A percentile compares a stretch with the other conserved stretches of the same genome.
These are phyloP conservation scores for Tribolium castaneum DNA, from an alignment of 1,140 invertebrate genomes.

Conservation along the genomic window DNA sequence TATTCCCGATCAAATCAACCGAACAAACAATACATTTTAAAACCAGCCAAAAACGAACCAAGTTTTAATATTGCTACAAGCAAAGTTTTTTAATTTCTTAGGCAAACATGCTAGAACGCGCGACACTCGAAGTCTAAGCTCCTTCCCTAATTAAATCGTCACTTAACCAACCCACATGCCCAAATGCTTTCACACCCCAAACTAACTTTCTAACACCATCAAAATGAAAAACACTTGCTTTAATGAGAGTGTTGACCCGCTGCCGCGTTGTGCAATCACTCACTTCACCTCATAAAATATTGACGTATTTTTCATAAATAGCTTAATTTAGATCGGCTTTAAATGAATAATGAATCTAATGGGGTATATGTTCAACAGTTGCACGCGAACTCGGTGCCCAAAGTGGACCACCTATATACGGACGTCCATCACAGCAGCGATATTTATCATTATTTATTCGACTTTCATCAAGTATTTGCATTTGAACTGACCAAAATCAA, in stretches of 20 bases:
- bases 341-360: background rate
- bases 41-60: background rate
- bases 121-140: background rate
- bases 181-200: background rate
- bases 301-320: background rate
- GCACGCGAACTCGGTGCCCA: background rate
- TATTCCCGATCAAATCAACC: constrained; percentile 39
- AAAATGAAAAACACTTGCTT: background rate
- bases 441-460: constrained; percentile 15
- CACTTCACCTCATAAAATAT: background rate
- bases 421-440: background rate
- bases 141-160: background rate
- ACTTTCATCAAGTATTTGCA: background rate
- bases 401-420: constrained; percentile 2
- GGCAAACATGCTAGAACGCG: background rate
- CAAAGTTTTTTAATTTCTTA: constrained; percentile 15
- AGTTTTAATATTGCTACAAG: background rate
- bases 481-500: constrained; percentile 1
- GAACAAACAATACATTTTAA: constrained; percentile 41
- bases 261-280: background rate
- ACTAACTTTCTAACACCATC: background rate
- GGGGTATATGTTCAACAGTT: background rate
- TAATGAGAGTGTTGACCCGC: background rate
- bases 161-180: background rate
- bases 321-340: background rate